These are phyloP conservation scores for Meteorus cinctellus DNA, from an alignment of 2,888 invertebrate species.

Conservation along the genomic window DNA sequence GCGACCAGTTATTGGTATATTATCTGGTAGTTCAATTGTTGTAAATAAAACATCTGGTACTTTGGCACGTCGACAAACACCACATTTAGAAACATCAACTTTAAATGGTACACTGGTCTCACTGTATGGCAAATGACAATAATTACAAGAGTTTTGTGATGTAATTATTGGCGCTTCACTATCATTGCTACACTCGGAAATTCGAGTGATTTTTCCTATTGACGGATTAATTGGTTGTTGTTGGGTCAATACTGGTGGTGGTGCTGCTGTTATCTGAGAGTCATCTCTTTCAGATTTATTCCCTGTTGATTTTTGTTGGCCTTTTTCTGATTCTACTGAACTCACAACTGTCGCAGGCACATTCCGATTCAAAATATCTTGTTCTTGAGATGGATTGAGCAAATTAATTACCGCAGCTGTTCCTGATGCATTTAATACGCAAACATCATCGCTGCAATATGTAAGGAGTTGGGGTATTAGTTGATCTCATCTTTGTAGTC, in stretches of 20 bases:
- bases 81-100: constrained; percentile 83
- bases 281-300: constrained; percentile 60
- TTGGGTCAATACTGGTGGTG: background rate
- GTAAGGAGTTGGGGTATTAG: constrained; percentile 8
- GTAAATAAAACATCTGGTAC: constrained; percentile 94
- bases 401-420: constrained; percentile 91
- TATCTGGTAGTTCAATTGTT: constrained; percentile 89
- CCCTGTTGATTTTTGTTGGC: constrained; percentile 51
- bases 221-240: constrained; percentile 41
- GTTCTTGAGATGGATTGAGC: constrained; percentile 73
- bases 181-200: constrained; percentile 65
- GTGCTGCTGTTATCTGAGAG: background rate
- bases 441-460: constrained; percentile 89
- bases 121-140: constrained; percentile 91
- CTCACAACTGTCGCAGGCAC: constrained; percentile 71
- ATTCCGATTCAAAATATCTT: constrained; percentile 56
- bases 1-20: constrained; percentile 82
- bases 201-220: constrained; percentile 55
- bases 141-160: constrained; percentile 72
- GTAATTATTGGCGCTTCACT: constrained; percentile 70
- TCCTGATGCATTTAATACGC: constrained; percentile 93
- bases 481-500: background rate
- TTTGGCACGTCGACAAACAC: constrained; percentile 82
- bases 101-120: constrained; percentile 83
- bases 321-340: constrained; percentile 75